A percentile compares a stretch with the other conserved stretches of the same genome.
Evolutionary conservation across 2,113 vertebrate genomes (phyloP).

Genomic region (Semnornis frantzii): DNA sequence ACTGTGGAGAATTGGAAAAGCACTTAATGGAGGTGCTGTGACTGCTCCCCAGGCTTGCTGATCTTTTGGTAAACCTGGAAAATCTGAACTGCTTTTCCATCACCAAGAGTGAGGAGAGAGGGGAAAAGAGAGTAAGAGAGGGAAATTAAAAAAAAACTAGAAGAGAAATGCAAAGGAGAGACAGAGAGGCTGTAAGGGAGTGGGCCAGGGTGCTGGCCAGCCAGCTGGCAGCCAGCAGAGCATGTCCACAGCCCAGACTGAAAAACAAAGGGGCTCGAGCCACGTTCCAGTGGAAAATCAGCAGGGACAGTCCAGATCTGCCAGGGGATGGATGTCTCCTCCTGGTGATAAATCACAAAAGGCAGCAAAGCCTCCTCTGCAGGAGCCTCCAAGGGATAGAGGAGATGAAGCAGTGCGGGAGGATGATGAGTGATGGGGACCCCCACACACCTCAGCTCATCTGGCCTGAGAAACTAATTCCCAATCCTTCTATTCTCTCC

Average conservation of each 20-base stretch:
- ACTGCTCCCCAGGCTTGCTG: constrained; percentile 19
- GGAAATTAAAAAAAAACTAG: background rate
- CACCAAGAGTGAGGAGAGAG: background rate
- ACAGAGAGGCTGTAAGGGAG: constrained; percentile 14
- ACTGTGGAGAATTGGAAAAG: background rate
- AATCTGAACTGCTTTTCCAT: constrained; percentile 54
- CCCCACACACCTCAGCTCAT: background rate
- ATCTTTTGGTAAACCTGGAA: constrained; percentile 56
- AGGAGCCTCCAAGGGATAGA: background rate
- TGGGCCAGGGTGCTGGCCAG: background rate
- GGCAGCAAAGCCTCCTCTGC: background rate
- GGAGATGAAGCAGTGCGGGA: fast-evolving
- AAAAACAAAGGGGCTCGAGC: constrained; percentile 59
- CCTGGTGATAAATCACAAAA: background rate
- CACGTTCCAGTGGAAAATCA: constrained; percentile 66
- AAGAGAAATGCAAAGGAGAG: constrained; percentile 28
- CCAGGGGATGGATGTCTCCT: background rate
- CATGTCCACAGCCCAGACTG: constrained; percentile 62
- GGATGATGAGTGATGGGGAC: background rate
- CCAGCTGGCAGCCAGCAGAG: constrained; percentile 70
- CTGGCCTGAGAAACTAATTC: background rate
- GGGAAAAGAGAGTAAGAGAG: background rate
- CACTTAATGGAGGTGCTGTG: background rate
- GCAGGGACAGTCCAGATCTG: constrained; percentile 31
- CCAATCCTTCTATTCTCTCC: background rate